These are phyloP conservation scores for Eptesicus fuscus DNA, from an alignment of 2,113 vertebrate genomes.

Conservation along the genomic window DNA sequence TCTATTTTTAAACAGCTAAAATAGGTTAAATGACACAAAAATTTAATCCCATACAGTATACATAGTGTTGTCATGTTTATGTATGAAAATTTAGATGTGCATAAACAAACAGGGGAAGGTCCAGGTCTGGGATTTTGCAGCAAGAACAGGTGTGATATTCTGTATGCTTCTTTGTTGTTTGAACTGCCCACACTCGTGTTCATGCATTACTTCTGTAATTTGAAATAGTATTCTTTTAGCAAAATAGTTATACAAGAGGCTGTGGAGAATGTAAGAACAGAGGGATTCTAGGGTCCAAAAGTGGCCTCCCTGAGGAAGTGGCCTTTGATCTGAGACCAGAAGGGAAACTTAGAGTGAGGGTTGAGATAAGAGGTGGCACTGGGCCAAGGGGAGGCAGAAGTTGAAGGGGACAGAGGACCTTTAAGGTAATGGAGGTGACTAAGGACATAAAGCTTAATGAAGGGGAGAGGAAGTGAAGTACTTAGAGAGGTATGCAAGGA, in stretches of 20 bases:
- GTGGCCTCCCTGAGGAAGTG: background rate
- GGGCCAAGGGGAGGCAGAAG: background rate
- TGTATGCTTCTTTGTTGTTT: background rate
- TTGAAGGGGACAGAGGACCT: background rate
- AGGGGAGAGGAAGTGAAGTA: background rate
- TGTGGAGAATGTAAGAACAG: background rate
- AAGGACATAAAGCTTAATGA: background rate
- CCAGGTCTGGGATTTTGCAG: background rate
- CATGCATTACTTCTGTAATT: background rate
- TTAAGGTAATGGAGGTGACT: background rate
- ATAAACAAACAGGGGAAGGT: background rate
- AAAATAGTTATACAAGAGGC: background rate
- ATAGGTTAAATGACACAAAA: background rate
- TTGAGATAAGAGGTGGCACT: rapidly evolving
- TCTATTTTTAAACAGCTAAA: background rate
- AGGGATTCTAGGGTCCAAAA: background rate
- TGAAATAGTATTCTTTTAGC: background rate
- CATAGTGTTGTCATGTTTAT: background rate
- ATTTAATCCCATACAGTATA: background rate
- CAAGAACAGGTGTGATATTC: background rate
- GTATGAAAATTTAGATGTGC: background rate
- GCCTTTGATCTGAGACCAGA: background rate
- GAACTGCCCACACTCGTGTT: background rate
- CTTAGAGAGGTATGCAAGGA: background rate
- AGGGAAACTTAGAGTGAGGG: background rate